Percentiles rank a stretch among this genome's conserved stretches.
phyloP scores from a whole-genome alignment of 2,797 vertebrate species.

The Poliocrania exsul region DNA sequence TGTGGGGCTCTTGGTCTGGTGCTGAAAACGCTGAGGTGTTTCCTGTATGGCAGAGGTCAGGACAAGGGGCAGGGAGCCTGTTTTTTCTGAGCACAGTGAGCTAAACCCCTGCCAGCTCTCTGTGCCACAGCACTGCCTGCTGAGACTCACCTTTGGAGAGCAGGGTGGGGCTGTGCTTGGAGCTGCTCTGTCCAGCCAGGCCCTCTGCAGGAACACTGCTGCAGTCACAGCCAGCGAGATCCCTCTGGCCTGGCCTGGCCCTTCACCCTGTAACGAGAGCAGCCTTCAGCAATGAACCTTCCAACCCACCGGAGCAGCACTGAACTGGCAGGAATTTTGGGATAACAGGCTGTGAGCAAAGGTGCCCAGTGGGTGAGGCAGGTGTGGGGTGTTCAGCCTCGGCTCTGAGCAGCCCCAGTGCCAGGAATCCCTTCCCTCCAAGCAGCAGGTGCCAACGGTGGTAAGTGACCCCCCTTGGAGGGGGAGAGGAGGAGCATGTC shows the following conservation, averaged over 20 bases:
- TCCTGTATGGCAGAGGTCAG: background rate
- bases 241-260: accelerated
- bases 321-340: accelerated
- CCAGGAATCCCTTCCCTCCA: accelerated
- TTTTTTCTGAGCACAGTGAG: accelerated
- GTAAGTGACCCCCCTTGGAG: accelerated
- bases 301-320: accelerated
- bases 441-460: accelerated
- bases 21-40: background rate
- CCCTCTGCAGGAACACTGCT: accelerated
- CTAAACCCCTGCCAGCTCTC: accelerated
- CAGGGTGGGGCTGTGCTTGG: accelerated
- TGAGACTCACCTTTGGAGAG: accelerated
- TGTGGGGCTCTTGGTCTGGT: accelerated
- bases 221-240: accelerated
- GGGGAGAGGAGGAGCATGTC: accelerated
- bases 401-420: no score
- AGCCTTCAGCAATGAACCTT: accelerated
- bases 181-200: accelerated
- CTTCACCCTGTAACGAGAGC: accelerated
- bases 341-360: no score
- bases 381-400: accelerated
- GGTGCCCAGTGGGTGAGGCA: accelerated
- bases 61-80: background rate
- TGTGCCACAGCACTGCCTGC: no score